These are phyloP conservation scores for Acrocephalus arundinaceus DNA, from an alignment of 2,113 vertebrate species.

Conservation along the genomic window DNA sequence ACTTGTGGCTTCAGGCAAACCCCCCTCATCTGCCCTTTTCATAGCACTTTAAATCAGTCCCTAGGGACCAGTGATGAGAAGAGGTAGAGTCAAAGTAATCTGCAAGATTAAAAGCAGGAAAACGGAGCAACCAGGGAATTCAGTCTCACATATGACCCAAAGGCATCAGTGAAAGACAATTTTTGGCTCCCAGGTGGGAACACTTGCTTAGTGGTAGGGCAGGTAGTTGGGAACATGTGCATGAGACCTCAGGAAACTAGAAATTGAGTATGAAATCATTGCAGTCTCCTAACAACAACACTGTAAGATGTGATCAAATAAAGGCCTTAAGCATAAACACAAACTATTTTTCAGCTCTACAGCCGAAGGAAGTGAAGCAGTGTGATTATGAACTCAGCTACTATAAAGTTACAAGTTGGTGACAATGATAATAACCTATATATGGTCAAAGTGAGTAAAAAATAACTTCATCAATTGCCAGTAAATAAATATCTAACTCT, in stretches of 20 bases:
- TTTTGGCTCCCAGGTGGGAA: neutral
- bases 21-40: neutral
- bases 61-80: neutral
- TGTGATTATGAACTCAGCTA: neutral
- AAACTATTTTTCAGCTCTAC: neutral
- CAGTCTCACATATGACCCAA: neutral
- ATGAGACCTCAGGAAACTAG: neutral
- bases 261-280: neutral
- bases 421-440: neutral
- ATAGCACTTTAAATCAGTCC: neutral
- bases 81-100: neutral
- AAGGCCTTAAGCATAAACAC: neutral
- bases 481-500: neutral
- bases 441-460: neutral
- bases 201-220: neutral
- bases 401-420: neutral
- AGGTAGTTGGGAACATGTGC: neutral
- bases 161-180: neutral
- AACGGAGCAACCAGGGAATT: neutral
- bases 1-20: neutral
- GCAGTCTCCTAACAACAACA: neutral
- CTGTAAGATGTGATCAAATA: neutral
- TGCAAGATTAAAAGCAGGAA: neutral
- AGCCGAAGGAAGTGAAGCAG: neutral
- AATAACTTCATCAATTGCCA: neutral